A percentile compares a stretch with the other conserved stretches of the same genome.
Evolutionary conservation across 2,113 vertebrate genomes (phyloP).

Genomic region (Sinocyclocheilus rhinocerous): DNA sequence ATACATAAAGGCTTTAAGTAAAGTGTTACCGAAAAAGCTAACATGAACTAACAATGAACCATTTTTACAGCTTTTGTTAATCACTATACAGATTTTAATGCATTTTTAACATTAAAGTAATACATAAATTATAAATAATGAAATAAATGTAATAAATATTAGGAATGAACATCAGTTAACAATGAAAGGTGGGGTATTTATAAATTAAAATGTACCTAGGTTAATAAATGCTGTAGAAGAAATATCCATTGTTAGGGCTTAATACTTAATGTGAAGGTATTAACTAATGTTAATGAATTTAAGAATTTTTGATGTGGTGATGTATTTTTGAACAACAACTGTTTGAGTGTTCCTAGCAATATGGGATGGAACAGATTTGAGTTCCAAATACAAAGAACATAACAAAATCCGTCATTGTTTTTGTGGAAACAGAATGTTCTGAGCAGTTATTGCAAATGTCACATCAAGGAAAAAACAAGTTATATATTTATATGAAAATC

Average conservation of each 20-base stretch:
- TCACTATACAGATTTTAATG: not conserved
- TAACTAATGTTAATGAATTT: not conserved
- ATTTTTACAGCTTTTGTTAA: not conserved
- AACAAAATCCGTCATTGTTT: not conserved
- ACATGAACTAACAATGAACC: not conserved
- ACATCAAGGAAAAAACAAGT: not conserved
- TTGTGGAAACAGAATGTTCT: not conserved
- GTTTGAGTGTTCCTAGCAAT: not conserved
- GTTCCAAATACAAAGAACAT: not conserved
- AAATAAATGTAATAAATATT: not conserved
- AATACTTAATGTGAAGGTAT: not conserved
- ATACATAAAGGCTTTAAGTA: too few species aligned
- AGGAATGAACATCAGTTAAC: not conserved
- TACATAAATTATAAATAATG: not conserved
- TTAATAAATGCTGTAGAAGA: not conserved
- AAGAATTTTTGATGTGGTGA: not conserved
- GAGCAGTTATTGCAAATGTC: not conserved
- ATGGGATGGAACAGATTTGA: not conserved
- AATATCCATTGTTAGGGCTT: not conserved
- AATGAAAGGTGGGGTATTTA: not conserved
- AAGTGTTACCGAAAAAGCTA: not conserved
- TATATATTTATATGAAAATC: slow-evolving; percentile 7
- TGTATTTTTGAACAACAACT: not conserved
- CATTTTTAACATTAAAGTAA: not conserved
- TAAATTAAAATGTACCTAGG: too few species aligned